A percentile compares a stretch with the other conserved stretches of the same genome.
phyloP scores from a whole-genome alignment of 2,797 vertebrate species.

The Botia kubotai region DNA sequence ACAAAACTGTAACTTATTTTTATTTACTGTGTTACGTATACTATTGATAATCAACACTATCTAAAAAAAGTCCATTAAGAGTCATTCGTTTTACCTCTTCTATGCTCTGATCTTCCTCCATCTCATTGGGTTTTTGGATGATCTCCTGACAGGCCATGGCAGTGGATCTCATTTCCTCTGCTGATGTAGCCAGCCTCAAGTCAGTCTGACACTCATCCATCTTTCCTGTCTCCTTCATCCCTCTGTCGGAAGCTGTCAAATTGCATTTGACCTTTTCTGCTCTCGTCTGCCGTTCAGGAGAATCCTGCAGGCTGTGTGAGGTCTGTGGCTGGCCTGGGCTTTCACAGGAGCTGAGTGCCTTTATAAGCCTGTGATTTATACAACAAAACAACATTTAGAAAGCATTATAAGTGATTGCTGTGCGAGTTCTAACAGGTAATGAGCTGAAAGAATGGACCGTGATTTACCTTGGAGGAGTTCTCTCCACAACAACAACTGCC shows the following conservation, averaged over 20 bases:
- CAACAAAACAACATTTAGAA: not conserved
- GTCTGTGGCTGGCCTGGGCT: not conserved
- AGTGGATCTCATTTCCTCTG: not conserved
- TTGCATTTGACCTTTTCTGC: constrained; percentile 17
- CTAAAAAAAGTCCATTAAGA: not conserved
- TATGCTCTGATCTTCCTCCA: not conserved
- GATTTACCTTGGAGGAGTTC: constrained; percentile 51
- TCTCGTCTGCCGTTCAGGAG: constrained; percentile 6
- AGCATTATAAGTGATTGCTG: not conserved
- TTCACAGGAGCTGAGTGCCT: constrained; percentile 17
- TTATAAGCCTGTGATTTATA: constrained; percentile 30
- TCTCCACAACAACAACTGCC: constrained; percentile 48
- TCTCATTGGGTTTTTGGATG: constrained; percentile 22
- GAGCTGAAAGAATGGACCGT: not conserved
- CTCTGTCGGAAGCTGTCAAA: constrained; percentile 4
- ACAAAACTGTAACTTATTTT: too few species aligned
- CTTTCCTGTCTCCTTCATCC: not conserved
- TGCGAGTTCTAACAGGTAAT: not conserved
- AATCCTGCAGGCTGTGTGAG: not conserved
- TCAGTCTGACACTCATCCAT: constrained; percentile 10
- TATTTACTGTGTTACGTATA: not conserved
- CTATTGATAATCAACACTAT: not conserved
- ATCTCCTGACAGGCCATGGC: constrained; percentile 5
- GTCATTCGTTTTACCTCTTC: constrained; percentile 33
- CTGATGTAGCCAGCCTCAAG: constrained; percentile 15